Conservation (phyloP, 2,888 invertebrate species). For the Cryptophagus acutangulus region DNA sequence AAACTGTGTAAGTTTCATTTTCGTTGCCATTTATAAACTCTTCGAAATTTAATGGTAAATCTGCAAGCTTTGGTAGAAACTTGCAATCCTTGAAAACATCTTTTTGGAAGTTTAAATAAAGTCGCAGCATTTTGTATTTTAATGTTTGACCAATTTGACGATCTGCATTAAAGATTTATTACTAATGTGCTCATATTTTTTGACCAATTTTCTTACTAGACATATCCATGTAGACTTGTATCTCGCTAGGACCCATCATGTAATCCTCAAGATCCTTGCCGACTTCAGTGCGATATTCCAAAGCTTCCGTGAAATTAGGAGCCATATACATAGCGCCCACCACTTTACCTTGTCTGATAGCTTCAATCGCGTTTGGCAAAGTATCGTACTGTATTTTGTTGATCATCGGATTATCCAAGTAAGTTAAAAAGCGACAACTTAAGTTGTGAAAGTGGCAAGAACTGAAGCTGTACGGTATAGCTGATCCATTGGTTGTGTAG, state of each 20-base stretch:
- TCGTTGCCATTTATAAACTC: conserved; percentile 64
- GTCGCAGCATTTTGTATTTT: conserved; percentile 58
- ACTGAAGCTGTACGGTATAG: conserved; percentile 22
- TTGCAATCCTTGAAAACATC: conserved; percentile 62
- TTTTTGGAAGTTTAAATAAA: conserved; percentile 58
- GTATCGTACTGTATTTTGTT: conserved; percentile 42
- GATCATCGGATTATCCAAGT: conserved; percentile 56
- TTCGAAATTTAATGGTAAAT: conserved; percentile 55
- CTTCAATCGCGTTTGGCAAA: conserved; percentile 47
- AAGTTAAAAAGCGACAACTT: conserved; percentile 59
- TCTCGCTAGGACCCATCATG: conserved; percentile 56
- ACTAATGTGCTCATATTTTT: neutral
- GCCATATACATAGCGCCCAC: conserved; percentile 66
- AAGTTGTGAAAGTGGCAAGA: conserved; percentile 53
- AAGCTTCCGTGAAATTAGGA: conserved; percentile 65
- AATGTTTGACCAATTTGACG: conserved; percentile 38
- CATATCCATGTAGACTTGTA: conserved; percentile 70
- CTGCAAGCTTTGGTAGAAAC: conserved; percentile 53
- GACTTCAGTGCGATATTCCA: conserved; percentile 55
- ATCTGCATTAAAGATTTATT: conserved; percentile 2
- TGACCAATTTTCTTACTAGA: conserved; percentile 59
- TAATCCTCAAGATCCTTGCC: conserved; percentile 55
- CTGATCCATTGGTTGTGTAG: conserved; percentile 31
- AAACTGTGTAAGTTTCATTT: conserved; percentile 68
- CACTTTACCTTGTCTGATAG: conserved; percentile 53